Percentiles rank a stretch among this genome's conserved stretches.
These are phyloP conservation scores for Centropus bengalensis DNA, from an alignment of 2,113 vertebrate genomes.

Conservation along the genomic window DNA sequence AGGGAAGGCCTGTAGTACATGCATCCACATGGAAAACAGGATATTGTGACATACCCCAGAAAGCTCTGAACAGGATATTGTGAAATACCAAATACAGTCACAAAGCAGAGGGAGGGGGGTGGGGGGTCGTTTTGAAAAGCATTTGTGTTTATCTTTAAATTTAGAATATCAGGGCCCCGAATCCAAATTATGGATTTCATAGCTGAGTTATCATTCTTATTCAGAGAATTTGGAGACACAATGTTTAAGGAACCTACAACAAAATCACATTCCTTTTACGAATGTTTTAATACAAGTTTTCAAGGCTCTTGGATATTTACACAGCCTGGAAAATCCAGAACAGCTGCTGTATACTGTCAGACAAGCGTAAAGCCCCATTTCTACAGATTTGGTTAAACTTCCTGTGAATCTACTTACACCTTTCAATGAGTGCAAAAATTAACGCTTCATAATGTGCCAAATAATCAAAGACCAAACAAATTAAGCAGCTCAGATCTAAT, in stretches of 20 bases:
- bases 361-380: background rate
- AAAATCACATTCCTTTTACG: background rate
- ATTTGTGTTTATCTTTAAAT: background rate
- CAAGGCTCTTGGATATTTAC: background rate
- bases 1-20: background rate
- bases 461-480: constrained; percentile 39
- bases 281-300: background rate
- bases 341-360: background rate
- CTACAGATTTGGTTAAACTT: constrained; percentile 18
- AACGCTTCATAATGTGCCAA: constrained; percentile 36
- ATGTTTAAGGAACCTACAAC: background rate
- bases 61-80: background rate
- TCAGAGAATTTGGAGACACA: background rate
- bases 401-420: background rate
- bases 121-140: background rate
- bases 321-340: background rate
- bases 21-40: background rate
- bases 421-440: constrained; percentile 29
- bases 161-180: background rate
- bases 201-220: background rate
- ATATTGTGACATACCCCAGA: background rate
- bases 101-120: background rate
- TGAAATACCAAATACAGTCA: background rate
- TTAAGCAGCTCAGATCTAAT: constrained; percentile 5
- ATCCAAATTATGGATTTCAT: background rate